Evolutionary conservation across 2,113 vertebrate genomes (phyloP).

Genomic region (Myocastor coypus): DNA sequence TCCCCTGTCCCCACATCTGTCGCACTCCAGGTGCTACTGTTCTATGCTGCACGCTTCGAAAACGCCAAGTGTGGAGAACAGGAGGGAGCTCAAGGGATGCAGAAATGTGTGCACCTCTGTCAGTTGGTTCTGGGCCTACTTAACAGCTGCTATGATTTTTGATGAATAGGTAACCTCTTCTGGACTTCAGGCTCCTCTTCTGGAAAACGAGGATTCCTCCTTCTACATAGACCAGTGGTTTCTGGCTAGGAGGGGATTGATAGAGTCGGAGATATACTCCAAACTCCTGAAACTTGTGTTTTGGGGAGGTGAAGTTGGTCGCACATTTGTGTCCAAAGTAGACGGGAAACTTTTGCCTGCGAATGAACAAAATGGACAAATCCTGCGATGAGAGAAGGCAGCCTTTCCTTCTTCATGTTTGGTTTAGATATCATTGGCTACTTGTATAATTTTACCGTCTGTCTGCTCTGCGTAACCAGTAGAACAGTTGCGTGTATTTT

Average conservation of each 20-base stretch:
- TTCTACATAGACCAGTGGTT: neutral
- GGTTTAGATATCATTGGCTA: neutral
- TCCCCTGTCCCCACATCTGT: neutral
- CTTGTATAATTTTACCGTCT: neutral
- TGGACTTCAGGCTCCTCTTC: conserved; percentile 17
- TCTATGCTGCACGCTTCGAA: neutral
- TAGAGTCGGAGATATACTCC: neutral
- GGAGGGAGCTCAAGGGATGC: neutral
- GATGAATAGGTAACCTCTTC: neutral
- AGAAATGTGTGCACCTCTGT: neutral
- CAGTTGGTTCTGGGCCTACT: neutral
- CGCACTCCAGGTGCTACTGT: neutral
- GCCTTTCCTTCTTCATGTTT: neutral
- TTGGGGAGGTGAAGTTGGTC: neutral
- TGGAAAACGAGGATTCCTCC: neutral
- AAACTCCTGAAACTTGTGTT: neutral
- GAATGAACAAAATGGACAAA: neutral
- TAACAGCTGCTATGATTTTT: neutral
- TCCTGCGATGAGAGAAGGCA: neutral
- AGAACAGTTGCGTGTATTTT: neutral
- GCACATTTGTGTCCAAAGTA: neutral
- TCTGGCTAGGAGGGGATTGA: neutral
- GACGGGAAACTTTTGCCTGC: neutral
- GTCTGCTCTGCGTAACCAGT: neutral
- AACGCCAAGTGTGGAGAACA: neutral